These are phyloP conservation scores for Poeciliopsis paucimaculata DNA, from an alignment of 2,797 vertebrate genomes.

Conservation along the genomic window DNA sequence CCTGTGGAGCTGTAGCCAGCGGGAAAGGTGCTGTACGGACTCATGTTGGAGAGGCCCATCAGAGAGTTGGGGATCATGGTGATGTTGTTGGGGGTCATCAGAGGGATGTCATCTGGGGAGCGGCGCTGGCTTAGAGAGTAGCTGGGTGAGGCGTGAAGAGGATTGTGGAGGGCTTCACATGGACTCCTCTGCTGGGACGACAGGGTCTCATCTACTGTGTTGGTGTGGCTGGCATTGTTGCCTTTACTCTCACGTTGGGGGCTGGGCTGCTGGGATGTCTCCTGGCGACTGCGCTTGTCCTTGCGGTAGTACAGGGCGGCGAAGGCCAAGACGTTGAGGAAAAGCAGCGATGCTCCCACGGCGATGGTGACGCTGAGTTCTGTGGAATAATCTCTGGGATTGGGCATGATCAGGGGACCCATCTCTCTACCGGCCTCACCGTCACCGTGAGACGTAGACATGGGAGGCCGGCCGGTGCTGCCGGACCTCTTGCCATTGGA, in stretches of 20 bases:
- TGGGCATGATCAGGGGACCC: slow-evolving; percentile 92
- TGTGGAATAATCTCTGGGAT: slow-evolving; percentile 97
- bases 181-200: slow-evolving; percentile 88
- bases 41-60: slow-evolving; percentile 96
- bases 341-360: slow-evolving; percentile 95
- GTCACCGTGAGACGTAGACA: slow-evolving; percentile 88
- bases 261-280: slow-evolving; percentile 92
- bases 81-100: slow-evolving; percentile 94
- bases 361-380: slow-evolving; percentile 99
- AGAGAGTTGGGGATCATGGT: slow-evolving; percentile 98
- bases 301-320: slow-evolving; percentile 98
- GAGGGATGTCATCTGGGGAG: slow-evolving; percentile 95
- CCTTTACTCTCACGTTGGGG: slow-evolving; percentile 85
- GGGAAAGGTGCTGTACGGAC: slow-evolving; percentile 97
- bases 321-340: slow-evolving; percentile 97
- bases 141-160: slow-evolving; percentile 87
- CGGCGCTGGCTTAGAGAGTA: slow-evolving; percentile 94
- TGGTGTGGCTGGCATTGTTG: slow-evolving; percentile 86
- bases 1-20: slow-evolving; percentile 94
- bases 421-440: slow-evolving; percentile 82
- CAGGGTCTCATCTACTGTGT: slow-evolving; percentile 86
- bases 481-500: slow-evolving; percentile 86
- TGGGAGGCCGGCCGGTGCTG: slow-evolving; percentile 91
- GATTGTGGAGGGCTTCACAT: slow-evolving; percentile 87
- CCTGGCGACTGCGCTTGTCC: slow-evolving; percentile 94